Conservation (phyloP, 2,113 vertebrate species). For the Eurystomus gularis region DNA sequence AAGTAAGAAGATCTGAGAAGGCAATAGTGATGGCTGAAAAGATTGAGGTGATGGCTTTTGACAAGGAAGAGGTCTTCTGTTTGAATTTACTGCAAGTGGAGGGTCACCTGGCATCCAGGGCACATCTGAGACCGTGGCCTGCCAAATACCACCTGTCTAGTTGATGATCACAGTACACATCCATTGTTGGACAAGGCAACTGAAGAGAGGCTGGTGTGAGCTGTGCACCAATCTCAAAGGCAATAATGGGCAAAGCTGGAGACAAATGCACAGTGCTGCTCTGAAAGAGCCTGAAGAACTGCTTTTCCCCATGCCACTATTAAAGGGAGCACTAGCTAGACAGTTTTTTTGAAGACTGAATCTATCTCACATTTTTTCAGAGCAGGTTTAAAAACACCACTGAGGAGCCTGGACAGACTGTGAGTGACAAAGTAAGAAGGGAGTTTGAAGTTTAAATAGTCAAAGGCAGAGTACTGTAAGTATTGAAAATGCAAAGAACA, state of each 20-base stretch:
- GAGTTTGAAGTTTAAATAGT: neutral
- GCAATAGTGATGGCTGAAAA: neutral
- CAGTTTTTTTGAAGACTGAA: neutral
- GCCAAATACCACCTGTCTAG: accelerated
- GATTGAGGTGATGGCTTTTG: neutral
- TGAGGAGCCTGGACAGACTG: neutral
- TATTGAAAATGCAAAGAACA: neutral
- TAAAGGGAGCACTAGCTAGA: neutral
- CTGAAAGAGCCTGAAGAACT: neutral
- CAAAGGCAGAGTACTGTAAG: neutral
- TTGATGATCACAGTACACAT: neutral
- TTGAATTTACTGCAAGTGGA: neutral
- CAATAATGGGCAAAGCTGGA: neutral
- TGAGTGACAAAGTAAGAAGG: neutral
- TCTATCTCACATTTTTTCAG: neutral
- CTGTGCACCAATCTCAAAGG: neutral
- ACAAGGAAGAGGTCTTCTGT: neutral
- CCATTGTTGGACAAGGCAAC: neutral
- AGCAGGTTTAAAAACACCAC: neutral
- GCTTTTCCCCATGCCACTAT: accelerated
- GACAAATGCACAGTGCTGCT: neutral
- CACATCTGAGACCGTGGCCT: neutral
- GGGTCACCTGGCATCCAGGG: neutral
- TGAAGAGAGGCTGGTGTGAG: neutral
- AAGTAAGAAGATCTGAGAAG: neutral